These are phyloP conservation scores for Holotrichia oblita DNA, from an alignment of 1,140 invertebrate species.

Conservation along the genomic window DNA sequence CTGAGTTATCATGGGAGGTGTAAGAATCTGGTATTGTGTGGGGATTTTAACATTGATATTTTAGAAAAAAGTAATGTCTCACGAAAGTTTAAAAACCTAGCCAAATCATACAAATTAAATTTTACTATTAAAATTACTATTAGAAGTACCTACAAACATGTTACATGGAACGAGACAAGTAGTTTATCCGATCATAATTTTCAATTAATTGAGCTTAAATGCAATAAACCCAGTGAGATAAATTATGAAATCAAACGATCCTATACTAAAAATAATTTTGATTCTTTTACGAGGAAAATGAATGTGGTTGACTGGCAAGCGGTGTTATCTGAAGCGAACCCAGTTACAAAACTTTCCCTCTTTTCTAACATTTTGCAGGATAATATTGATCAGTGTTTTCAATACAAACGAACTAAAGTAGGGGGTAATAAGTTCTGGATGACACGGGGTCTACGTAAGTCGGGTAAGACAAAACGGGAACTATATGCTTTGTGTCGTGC, in stretches of 20 bases:
- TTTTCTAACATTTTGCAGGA: background rate
- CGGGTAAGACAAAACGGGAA: slow-evolving; percentile 3
- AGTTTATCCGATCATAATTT: slow-evolving; percentile 1
- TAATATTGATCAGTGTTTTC: background rate
- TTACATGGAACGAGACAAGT: background rate
- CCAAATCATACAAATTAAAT: background rate
- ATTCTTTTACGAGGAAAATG: background rate
- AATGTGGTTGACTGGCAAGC: background rate
- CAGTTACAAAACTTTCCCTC: background rate
- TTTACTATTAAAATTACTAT: background rate
- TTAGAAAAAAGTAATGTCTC: background rate
- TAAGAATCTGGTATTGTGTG: slow-evolving; percentile 8
- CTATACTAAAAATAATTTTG: background rate
- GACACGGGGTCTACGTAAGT: background rate
- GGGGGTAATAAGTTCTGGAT: background rate
- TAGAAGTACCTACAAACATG: background rate
- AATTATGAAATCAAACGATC: background rate
- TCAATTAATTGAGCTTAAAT: background rate
- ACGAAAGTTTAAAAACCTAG: background rate
- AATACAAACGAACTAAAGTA: background rate
- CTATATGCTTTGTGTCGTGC: background rate
- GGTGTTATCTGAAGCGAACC: background rate
- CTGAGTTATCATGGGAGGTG: slow-evolving; percentile 5
- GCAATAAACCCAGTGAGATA: background rate
- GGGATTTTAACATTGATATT: slow-evolving; percentile 19